Evolutionary conservation across 1,140 invertebrate species (phyloP), one percentile per base, ranked within the genome.

Genomic region (Laupala kohalensis): DNA sequence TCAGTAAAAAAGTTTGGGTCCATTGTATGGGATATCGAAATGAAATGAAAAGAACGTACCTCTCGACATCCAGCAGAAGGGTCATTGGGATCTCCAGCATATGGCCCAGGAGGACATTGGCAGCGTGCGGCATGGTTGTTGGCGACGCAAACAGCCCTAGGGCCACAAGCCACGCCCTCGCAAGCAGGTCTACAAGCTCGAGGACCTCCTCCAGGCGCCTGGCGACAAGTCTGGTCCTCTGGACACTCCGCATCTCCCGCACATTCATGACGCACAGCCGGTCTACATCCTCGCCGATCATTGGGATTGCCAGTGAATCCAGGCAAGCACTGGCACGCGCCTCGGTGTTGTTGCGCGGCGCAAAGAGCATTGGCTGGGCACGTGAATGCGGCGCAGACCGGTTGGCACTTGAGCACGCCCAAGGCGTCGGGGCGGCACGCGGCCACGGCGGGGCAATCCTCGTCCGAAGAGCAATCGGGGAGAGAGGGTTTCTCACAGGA

Each of bases 111-210:
- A 6, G 93, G 93, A 78, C 93, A 96, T 77, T 93, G 90, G 77
- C 93, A 96, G 78, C 92, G 90, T 0, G 92, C 89, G 5, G 89
- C 89, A 78, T 95, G 93, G 79, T 95, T 95, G 74, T 94, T 92
- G 3, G 92, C 91, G 19, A 94, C 84, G 76, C 92, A 94, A 15
- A 94, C 81, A 24, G 93, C 92, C 74, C 91, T 89, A 0, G 92
- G 91, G 6, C 94, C 94, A 79, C 94, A 96, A 62, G 84, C 84
- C 3, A 91, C 77, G 23, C 84, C 84, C 69, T 90, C 86, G 78
- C 94, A 96, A 69, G 92, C 92, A 1, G 89, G 83, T 69, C 86
- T 80, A 78, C 93, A 95, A 12, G 80, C 77, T 6, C 83, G 73
- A n/a, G 79, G 75, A 9, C 82, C 81, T 68, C 77, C 77, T 53